Conservation (phyloP, 2,888 invertebrate genomes). For the Ferrisia virgata region DNA sequence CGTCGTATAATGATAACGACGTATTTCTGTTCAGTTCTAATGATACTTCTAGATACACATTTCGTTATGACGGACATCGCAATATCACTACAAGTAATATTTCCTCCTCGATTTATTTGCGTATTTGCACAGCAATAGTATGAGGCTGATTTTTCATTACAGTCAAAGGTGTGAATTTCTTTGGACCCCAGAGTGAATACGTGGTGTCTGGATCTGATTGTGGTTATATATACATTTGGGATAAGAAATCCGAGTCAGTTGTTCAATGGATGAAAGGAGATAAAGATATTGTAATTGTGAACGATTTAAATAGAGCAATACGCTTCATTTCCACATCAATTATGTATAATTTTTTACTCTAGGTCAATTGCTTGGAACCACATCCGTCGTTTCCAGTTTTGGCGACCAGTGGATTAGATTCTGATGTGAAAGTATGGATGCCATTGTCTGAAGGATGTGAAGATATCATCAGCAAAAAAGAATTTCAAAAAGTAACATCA, state of each 20-base stretch:
- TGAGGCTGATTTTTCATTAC: slow-evolving; percentile 49
- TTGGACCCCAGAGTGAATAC: slow-evolving; percentile 86
- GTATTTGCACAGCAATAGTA: not conserved
- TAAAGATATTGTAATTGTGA: slow-evolving; percentile 72
- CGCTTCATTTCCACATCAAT: too few species aligned
- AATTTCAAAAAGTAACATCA: slow-evolving; percentile 34
- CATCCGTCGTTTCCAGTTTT: slow-evolving; percentile 84
- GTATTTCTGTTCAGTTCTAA: slow-evolving; percentile 80
- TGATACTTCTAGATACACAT: slow-evolving; percentile 53
- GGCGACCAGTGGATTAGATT: slow-evolving; percentile 88
- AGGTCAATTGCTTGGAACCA: slow-evolving; percentile 89
- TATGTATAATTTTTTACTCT: slow-evolving; percentile 8
- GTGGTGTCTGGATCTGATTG: slow-evolving; percentile 93
- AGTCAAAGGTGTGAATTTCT: slow-evolving; percentile 91
- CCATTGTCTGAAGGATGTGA: slow-evolving; percentile 58
- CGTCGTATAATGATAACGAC: slow-evolving; percentile 91
- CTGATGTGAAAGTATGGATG: slow-evolving; percentile 89
- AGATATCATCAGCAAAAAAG: not conserved
- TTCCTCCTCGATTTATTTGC: not conserved
- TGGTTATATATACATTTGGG: slow-evolving; percentile 83
- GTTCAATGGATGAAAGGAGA: slow-evolving; percentile 86
- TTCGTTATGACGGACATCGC: slow-evolving; percentile 66
- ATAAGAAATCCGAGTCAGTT: slow-evolving; percentile 78
- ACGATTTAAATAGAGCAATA: slow-evolving; percentile 37
- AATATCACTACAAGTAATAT: slow-evolving; percentile 64